Conservation (phyloP, 2,797 vertebrate species). For the Cuculus canorus region DNA sequence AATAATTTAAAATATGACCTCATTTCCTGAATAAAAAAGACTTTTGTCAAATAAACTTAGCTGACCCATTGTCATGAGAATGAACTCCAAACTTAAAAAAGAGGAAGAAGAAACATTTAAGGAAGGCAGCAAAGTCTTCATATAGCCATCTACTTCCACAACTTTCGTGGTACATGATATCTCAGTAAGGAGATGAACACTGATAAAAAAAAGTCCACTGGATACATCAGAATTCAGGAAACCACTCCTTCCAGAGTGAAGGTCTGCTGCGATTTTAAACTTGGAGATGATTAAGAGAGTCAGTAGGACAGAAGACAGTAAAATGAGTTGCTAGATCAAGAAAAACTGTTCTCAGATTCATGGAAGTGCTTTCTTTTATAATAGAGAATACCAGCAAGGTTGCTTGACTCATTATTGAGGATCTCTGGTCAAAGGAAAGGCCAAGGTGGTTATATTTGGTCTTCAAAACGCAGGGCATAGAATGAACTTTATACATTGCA, state of each 20-base stretch:
- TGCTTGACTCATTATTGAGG: not conserved
- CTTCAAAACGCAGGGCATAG: not conserved
- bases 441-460: not conserved
- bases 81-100: not conserved
- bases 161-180: not conserved
- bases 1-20: not conserved
- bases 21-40: conserved; percentile 35
- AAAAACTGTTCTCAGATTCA: not conserved
- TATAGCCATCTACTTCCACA: not conserved
- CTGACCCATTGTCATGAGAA: not conserved
- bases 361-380: not conserved
- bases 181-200: not conserved
- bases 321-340: not conserved
- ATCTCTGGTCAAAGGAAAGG: not conserved
- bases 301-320: not conserved
- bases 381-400: not conserved
- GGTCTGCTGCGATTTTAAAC: not conserved
- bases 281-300: not conserved
- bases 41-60: not conserved
- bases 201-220: not conserved
- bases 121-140: not conserved
- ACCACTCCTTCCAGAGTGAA: not conserved
- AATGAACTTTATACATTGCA: not conserved
- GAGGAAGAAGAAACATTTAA: not conserved
- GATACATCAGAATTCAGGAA: not conserved